Evolutionary conservation across 1,140 invertebrate genomes (phyloP), one percentile per base, ranked within the genome.

Genomic region (Drosophila nikananu): DNA sequence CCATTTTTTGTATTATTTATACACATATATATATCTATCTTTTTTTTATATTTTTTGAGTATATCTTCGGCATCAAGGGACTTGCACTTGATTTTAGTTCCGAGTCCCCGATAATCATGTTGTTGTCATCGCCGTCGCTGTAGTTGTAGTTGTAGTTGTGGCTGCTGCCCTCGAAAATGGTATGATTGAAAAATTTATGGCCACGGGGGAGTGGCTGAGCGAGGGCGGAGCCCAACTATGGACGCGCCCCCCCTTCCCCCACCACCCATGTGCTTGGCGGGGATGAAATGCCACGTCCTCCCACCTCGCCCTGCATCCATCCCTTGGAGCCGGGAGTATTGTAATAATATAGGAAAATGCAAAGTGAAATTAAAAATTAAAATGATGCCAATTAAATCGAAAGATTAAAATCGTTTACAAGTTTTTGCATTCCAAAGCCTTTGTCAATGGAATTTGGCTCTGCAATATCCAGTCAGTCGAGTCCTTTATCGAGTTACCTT

Each of bases 71-170:
- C 84, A 83, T 74, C 83, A 83, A 74, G 84, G 75, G 80, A 91
- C 81, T 76, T 82, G 80, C 80, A 89, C 84, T 91, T 91, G 90
- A 91, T 91, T 91, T 91, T 80, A 86, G 83, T 83, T 81, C 81
- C 60, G 78, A 83, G 72, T 86, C 75, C 78, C 68, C 71, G 79
- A 82, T 82, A 82, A 91, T 79, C 80, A 55, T 58, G 60, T 68
- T 66, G 74, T 71, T 67, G 61, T 70, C 80, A 39, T 35, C 68
- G 59, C 55, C 44, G 27, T 30, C 21, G 51, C 23, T 21, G 41
- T 25, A 30, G 48, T 42, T 51, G 30, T 2, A 30, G 27, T 30
- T 8, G 30, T 30, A 30, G 30, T 30, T 30, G 42, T 25, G 17
- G 32, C 42, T 49, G 57, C 67, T 70, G 61, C 30, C 73, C 67